Base-by-base conservation (phyloP, 2,113 vertebrate genomes). In the Callopanchax toddi region DNA sequence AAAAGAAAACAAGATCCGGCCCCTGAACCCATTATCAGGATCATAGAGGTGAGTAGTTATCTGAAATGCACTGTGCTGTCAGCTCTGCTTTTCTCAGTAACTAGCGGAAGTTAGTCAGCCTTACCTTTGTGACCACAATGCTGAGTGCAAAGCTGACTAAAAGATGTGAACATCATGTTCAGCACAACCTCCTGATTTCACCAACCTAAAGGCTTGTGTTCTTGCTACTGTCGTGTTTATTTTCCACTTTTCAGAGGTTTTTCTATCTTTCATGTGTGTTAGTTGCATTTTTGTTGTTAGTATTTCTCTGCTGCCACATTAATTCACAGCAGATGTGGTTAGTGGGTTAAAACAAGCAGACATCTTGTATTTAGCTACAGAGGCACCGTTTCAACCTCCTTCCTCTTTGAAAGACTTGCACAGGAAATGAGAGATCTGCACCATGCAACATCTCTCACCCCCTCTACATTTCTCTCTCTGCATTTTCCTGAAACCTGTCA, bases 1-100 rank as follows among this genome's bases (percentile, higher is more conserved):
- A 93, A 93, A 73, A 90, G 92, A 81, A 93, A 93, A 86, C 92
- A 93, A 79, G 89, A 91, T 17, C 81, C 81, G 3, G 40, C 59
- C 20, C 64, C 76, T 60, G 86, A 82, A 22, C 55, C 71, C 60
- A 85, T 82, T 52, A 79, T 68, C 67, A 60, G 86, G 76, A 85
- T 86, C 69, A 45, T 52, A 34, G 91, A 92, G 78, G 90, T 93
- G 84, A 87, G 86, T 60, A 44, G 60, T 44, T 3, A 53, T 42
- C 17, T 50, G 16, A 49, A 20, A 37, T 37, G 45, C 26, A 13
- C n/a, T 46, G 29, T 22, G 39, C 26, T 32, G 25, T 46, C 13
- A 36, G 29, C 25, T 29, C 40, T 75, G 6, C 37, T 9, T 71
- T 29, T 70, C 46, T 74, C 46, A 61, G 60, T 54, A 77, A 71